Evolutionary conservation across 2,888 invertebrate species (phyloP).

Genomic region (Stenichneumon culpator): DNA sequence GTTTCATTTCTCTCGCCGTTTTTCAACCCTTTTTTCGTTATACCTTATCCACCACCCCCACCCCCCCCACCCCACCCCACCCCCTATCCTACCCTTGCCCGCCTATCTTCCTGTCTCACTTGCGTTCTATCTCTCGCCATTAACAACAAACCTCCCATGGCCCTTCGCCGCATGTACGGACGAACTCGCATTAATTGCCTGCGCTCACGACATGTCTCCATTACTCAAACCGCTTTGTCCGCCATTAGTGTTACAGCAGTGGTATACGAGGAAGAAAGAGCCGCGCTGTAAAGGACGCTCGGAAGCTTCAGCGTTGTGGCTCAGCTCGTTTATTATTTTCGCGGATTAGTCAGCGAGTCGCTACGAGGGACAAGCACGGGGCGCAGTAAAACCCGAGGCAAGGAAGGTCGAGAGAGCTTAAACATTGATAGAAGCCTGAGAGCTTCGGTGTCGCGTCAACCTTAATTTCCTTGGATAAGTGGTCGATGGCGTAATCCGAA

Average conservation of each 20-base stretch:
- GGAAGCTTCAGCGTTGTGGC: slow-evolving; percentile 7
- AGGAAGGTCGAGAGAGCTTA: slow-evolving; percentile 30
- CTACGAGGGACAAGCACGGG: slow-evolving; percentile 40
- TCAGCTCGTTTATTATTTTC: slow-evolving; percentile 68
- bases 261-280: slow-evolving; percentile 59
- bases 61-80: background rate
- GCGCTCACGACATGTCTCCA: slow-evolving; percentile 79
- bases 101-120: slow-evolving; percentile 14
- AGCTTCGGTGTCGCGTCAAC: slow-evolving; percentile 37
- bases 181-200: slow-evolving; percentile 79
- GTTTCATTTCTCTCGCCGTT: slow-evolving; percentile 39
- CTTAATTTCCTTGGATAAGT: background rate
- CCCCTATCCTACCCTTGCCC: background rate
- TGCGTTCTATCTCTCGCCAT: slow-evolving; percentile 54
- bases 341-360: slow-evolving; percentile 67
- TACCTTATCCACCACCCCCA: slow-evolving; percentile 25
- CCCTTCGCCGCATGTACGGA: slow-evolving; percentile 64
- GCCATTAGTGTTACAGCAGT: slow-evolving; percentile 61
- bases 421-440: slow-evolving; percentile 24
- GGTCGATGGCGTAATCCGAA: background rate
- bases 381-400: slow-evolving; percentile 47
- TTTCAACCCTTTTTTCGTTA: slow-evolving; percentile 39
- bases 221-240: slow-evolving; percentile 75
- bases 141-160: slow-evolving; percentile 61
- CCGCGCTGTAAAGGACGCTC: slow-evolving; percentile 33